A percentile compares a stretch with the other conserved stretches of the same genome.
Evolutionary conservation across 2,797 vertebrate genomes (phyloP).

Genomic region (Euthynnus affinis): DNA sequence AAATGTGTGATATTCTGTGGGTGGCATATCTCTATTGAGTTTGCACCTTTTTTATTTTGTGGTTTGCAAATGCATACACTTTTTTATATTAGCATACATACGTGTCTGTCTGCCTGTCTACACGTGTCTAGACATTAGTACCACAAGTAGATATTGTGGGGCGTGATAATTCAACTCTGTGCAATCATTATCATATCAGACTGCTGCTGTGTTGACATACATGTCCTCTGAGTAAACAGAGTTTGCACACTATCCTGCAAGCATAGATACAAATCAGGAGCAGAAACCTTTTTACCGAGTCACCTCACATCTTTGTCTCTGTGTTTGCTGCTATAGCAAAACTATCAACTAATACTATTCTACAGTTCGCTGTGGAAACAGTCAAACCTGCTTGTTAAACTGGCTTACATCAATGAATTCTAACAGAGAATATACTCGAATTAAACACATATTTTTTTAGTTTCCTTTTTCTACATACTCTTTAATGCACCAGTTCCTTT

Average conservation of each 20-base stretch:
- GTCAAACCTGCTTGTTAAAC: not conserved
- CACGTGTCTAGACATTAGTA: constrained; percentile 32
- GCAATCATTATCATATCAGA: not conserved
- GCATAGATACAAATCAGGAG: not conserved
- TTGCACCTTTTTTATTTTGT: constrained; percentile 28
- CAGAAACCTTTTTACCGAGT: not conserved
- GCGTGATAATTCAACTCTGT: not conserved
- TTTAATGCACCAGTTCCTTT: not conserved
- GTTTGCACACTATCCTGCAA: constrained; percentile 20
- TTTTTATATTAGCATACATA: not conserved
- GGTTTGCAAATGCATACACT: constrained; percentile 20
- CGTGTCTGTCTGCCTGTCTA: constrained; percentile 21
- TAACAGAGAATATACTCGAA: not conserved
- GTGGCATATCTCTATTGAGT: constrained; percentile 23
- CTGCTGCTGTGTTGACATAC: constrained; percentile 34
- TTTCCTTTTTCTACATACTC: not conserved
- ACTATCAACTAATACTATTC: not conserved
- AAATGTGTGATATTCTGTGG: constrained; percentile 38
- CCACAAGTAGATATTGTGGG: constrained; percentile 20
- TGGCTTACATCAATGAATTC: not conserved
- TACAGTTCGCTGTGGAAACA: not conserved
- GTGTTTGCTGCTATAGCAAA: not conserved
- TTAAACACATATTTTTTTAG: not conserved
- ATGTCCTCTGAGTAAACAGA: constrained; percentile 13
- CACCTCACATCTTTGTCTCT: not conserved